These are phyloP conservation scores for Alethe diademata DNA, from an alignment of 2,113 vertebrate genomes.

Conservation along the genomic window DNA sequence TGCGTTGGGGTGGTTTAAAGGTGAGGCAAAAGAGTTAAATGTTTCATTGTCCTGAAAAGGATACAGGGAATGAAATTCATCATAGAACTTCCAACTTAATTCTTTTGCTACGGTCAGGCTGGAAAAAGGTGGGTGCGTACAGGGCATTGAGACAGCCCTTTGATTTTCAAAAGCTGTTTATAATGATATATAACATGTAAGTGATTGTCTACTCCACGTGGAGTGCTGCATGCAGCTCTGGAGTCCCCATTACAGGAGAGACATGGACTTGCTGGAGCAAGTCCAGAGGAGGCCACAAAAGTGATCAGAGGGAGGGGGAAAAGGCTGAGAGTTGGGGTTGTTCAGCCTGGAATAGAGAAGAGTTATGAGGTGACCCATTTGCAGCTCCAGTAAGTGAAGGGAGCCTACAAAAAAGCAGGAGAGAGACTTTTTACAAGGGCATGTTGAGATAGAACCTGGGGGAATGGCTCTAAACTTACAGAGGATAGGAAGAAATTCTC, in stretches of 20 bases:
- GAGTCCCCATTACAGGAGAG: background rate
- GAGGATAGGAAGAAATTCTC: background rate
- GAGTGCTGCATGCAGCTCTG: background rate
- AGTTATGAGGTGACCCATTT: background rate
- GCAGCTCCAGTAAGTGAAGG: background rate
- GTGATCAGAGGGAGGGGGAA: background rate
- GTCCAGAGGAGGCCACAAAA: background rate
- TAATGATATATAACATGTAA: background rate
- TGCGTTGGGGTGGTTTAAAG: background rate
- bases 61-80: background rate
- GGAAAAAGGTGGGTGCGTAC: fast-evolving
- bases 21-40: background rate
- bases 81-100: background rate
- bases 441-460: background rate
- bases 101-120: fast-evolving
- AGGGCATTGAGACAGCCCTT: fast-evolving
- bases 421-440: background rate
- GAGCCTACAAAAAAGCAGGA: background rate
- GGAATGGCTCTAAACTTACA: background rate
- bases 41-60: background rate
- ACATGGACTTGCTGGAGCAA: background rate
- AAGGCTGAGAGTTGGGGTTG: background rate
- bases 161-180: background rate
- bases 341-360: background rate
- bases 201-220: background rate